Evolutionary conservation across 2,797 vertebrate species (phyloP).

Genomic region (Typhlichthys subterraneus): DNA sequence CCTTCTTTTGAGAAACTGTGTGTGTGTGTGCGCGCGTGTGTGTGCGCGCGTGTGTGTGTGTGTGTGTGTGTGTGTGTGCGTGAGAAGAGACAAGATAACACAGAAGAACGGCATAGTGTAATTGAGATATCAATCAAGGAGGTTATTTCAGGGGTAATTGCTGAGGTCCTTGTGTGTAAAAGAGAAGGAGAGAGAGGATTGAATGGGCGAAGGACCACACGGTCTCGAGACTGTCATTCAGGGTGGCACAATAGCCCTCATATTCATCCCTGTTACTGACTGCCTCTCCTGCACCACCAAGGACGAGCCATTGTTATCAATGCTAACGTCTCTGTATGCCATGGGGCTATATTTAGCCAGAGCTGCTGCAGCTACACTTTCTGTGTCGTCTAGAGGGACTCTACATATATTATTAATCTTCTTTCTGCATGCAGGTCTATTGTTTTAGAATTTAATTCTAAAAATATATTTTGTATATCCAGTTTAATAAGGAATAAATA

Average conservation of each 20-base stretch:
- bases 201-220: constrained; percentile 27
- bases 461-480: neutral
- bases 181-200: constrained; percentile 37
- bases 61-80: constrained; percentile 2
- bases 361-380: constrained; percentile 7
- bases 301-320: constrained; percentile 13
- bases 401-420: neutral
- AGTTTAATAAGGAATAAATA: neutral
- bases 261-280: constrained; percentile 18
- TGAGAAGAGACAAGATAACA: constrained; percentile 68
- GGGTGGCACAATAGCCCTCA: constrained; percentile 26
- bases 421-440: no score
- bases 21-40: constrained; percentile 1
- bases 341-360: constrained; percentile 31
- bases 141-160: constrained; percentile 81
- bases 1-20: no score
- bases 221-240: constrained; percentile 36
- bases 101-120: constrained; percentile 67
- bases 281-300: constrained; percentile 7
- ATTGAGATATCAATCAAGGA: constrained; percentile 82
- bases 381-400: neutral
- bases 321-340: constrained; percentile 9
- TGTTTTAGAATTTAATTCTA: no score
- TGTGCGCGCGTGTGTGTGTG: constrained; percentile 41
- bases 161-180: constrained; percentile 65